Evolutionary conservation across 2,113 vertebrate species (phyloP).

Genomic region (Periophthalmus modestus): DNA sequence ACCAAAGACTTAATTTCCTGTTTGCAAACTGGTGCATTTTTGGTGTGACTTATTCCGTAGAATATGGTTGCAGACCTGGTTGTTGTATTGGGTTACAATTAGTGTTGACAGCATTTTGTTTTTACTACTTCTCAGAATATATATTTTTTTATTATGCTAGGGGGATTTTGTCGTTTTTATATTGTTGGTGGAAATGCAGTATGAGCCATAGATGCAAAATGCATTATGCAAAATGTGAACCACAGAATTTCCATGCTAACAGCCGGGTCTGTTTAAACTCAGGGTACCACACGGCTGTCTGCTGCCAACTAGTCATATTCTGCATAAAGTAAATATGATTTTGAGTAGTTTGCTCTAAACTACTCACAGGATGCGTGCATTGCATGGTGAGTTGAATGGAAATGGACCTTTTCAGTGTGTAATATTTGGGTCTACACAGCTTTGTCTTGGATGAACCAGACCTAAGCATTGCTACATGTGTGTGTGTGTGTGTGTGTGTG

Average conservation of each 20-base stretch:
- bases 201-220: background rate
- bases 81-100: background rate
- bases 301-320: slow-evolving; percentile 47
- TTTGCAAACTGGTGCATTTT: slow-evolving; percentile 21
- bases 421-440: background rate
- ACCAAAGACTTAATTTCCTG: slow-evolving; percentile 30
- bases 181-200: slow-evolving; percentile 16
- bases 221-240: slow-evolving; percentile 55
- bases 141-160: background rate
- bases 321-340: slow-evolving; percentile 22
- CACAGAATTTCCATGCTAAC: slow-evolving; percentile 56
- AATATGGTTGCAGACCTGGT: background rate
- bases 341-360: slow-evolving; percentile 11
- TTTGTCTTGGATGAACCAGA: slow-evolving; percentile 2
- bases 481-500: too few species aligned
- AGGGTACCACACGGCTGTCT: slow-evolving; percentile 50
- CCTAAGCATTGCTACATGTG: slow-evolving; percentile 34
- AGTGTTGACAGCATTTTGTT: background rate
- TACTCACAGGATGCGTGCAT: background rate
- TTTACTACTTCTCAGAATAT: background rate
- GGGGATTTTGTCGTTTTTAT: background rate
- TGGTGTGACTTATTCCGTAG: background rate
- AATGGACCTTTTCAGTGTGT: background rate
- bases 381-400: background rate
- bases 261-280: slow-evolving; percentile 45